Evolutionary conservation across 2,797 vertebrate genomes (phyloP), one percentile per base, ranked within the genome.

Genomic region (Rhinogobio ventralis): DNA sequence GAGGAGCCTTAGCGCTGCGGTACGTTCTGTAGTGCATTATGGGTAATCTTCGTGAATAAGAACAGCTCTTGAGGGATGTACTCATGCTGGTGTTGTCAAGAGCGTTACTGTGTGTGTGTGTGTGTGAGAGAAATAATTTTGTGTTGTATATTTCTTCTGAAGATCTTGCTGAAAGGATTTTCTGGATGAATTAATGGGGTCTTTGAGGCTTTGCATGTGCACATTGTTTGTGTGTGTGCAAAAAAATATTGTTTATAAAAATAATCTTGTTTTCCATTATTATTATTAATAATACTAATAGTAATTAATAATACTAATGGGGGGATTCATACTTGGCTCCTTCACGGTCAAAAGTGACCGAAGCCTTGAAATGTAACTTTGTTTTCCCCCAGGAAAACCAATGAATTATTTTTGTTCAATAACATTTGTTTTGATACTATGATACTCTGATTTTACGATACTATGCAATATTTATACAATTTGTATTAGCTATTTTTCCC

Each of bases 1-100:
- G 51, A 87, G 68, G 81, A 87, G 82, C 78, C 79, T 86, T 81
- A 84, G 74, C 86, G 87, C 76, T 88, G 85, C 68, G 77, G 11
- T 19, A 25, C 2, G 20, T 83, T 53, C 23, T 67, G 62, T 67
- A 42, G 62, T 68, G 75, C 66, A 60, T 78, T 78, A 57, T 84
- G 75, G 74, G 66, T 78, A 49, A 71, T 84, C 64, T 69, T 69
- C 4, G 6, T 49, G 81, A 77, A 69, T 46, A 15, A 20, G 74
- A 67, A 46, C 28, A 11, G 66, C 64, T 79, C 75, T 79, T 71
- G 66, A 78, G 20, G 28, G 75, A 62, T 67, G 72, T 19, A 51
- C 45, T 83, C 30, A 42, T 55, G 39, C 33, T 30, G 17, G 25
- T 45, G 62, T 33, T 81, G 45, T 67, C 28, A 33, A n/a, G 45